Conservation (phyloP, 1,140 invertebrate genomes). For the Steinernema khuongi region DNA sequence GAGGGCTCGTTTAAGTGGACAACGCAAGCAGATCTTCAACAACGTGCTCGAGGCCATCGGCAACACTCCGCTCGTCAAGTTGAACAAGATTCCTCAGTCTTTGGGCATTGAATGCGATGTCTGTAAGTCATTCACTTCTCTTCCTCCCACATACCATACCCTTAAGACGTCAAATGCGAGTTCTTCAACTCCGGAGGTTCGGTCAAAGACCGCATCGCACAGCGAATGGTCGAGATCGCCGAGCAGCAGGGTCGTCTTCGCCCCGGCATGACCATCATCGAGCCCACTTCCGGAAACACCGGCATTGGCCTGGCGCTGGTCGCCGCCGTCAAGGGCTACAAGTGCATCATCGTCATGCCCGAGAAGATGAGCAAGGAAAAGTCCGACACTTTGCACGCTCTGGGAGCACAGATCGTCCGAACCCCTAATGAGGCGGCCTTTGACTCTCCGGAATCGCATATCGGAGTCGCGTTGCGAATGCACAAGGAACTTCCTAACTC, state of each 20-base stretch:
- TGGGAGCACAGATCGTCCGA: slow-evolving; percentile 90
- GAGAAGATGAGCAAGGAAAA: slow-evolving; percentile 99
- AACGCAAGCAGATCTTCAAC: slow-evolving; percentile 68
- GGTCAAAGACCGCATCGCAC: slow-evolving; percentile 91
- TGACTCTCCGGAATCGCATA: slow-evolving; percentile 80
- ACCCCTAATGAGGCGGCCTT: slow-evolving; percentile 86
- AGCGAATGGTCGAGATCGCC: slow-evolving; percentile 89
- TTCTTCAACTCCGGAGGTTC: slow-evolving; percentile 95
- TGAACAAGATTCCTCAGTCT: slow-evolving; percentile 77
- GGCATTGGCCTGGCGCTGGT: slow-evolving; percentile 91
- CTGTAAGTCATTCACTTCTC: slow-evolving; percentile 69
- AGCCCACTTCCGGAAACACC: slow-evolving; percentile 75
- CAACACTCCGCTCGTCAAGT: slow-evolving; percentile 79
- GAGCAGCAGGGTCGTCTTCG: slow-evolving; percentile 78
- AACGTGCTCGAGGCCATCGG: slow-evolving; percentile 80
- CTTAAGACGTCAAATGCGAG: slow-evolving; percentile 89
- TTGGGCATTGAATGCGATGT: slow-evolving; percentile 84
- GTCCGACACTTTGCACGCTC: slow-evolving; percentile 68
- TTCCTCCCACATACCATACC: neutral
- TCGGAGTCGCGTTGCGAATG: slow-evolving; percentile 79
- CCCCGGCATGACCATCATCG: slow-evolving; percentile 78
- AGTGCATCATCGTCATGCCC: slow-evolving; percentile 93
- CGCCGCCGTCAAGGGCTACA: slow-evolving; percentile 87
- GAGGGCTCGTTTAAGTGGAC: slow-evolving; percentile 13
- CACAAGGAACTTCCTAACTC: slow-evolving; percentile 65